phyloP scores from a whole-genome alignment of 2,113 vertebrate species.

The Burhinus bistriatus region DNA sequence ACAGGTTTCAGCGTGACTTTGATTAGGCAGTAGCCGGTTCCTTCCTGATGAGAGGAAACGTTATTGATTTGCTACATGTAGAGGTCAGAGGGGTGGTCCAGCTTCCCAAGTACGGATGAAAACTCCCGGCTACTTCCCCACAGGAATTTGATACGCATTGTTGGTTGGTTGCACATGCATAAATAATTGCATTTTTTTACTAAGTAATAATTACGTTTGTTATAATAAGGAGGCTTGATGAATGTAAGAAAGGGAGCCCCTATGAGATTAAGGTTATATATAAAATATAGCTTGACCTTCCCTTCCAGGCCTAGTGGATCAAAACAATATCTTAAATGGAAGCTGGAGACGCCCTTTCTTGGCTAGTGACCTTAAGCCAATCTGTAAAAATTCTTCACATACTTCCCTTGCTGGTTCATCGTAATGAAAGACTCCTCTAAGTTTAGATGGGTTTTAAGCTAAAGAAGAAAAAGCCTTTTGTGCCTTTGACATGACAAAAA shows the following conservation, averaged over 20 bases:
- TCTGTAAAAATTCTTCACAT: slow-evolving; percentile 44
- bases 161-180: background rate
- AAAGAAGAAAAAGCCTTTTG: slow-evolving; percentile 30
- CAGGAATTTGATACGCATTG: fast-evolving
- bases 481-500: background rate
- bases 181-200: background rate
- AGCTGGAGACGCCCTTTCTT: background rate
- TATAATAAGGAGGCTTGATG: background rate
- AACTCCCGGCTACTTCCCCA: background rate
- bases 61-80: background rate
- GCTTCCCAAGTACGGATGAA: background rate
- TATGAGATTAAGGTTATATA: background rate
- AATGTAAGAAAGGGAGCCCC: background rate
- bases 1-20: background rate
- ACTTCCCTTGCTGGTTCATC: background rate
- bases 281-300: slow-evolving; percentile 30
- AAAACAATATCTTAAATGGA: background rate
- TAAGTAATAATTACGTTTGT: background rate
- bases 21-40: background rate
- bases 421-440: slow-evolving; percentile 15
- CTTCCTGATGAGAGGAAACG: background rate
- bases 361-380: slow-evolving; percentile 3
- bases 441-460: slow-evolving; percentile 21
- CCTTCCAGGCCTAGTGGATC: background rate
- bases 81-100: background rate